Conservation (phyloP, 2,797 vertebrate species). For the Urocyon cinereoargenteus region DNA sequence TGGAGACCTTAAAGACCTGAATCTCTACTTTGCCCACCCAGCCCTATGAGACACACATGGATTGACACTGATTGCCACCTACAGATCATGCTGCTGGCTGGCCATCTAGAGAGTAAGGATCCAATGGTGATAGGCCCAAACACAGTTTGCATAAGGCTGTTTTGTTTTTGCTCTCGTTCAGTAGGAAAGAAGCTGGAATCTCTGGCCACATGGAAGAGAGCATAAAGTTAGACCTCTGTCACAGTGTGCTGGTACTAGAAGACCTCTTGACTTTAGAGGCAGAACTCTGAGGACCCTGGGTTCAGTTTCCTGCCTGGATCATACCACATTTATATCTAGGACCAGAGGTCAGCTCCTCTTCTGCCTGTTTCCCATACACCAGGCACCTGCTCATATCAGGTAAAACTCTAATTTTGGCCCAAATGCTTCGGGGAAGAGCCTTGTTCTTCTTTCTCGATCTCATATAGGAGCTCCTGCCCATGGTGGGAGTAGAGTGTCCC, state of each 20-base stretch:
- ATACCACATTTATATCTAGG: neutral
- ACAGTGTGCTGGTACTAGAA: neutral
- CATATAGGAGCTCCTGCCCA: neutral
- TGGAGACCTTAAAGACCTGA: neutral
- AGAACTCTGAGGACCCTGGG: neutral
- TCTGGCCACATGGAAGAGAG: neutral
- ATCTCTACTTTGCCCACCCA: neutral
- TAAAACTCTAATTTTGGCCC: neutral
- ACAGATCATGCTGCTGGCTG: neutral
- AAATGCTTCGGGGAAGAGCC: neutral
- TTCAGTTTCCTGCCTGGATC: neutral
- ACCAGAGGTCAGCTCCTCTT: neutral
- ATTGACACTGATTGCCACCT: neutral
- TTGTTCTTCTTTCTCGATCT: neutral
- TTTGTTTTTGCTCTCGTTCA: neutral
- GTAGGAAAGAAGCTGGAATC: neutral
- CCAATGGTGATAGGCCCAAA: neutral
- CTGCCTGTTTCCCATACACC: neutral
- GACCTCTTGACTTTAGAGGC: neutral
- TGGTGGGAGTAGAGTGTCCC: rapidly evolving
- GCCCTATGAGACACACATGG: neutral
- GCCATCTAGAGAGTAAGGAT: neutral
- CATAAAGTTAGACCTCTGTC: neutral
- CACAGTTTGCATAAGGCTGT: neutral
- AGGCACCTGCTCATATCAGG: neutral